Conservation (phyloP, 2,113 vertebrate genomes). For the Malaclemys terrapin region DNA sequence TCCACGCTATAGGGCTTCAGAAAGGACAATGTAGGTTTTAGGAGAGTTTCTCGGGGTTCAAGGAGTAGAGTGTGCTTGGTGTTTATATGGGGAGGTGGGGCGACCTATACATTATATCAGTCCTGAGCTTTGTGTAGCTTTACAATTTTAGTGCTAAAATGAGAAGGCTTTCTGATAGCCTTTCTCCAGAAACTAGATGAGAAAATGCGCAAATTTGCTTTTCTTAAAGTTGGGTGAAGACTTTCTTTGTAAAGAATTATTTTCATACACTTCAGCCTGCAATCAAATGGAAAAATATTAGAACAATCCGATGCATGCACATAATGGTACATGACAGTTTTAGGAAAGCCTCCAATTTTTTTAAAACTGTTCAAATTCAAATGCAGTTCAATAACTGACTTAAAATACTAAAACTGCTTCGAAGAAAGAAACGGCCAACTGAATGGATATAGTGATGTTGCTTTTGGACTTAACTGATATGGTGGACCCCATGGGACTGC, state of each 20-base stretch:
- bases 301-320: background rate
- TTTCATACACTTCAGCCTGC: background rate
- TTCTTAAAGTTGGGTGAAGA: background rate
- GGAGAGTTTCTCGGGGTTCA: background rate
- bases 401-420: background rate
- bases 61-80: background rate
- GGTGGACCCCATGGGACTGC: background rate
- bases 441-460: no score
- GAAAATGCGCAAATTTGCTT: background rate
- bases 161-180: background rate
- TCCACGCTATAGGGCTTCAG: background rate
- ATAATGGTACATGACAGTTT: background rate
- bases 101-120: background rate
- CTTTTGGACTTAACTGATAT: background rate
- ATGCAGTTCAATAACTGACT: background rate
- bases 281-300: background rate
- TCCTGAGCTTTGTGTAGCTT: accelerated
- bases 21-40: background rate
- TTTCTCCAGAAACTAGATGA: background rate
- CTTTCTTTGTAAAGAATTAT: background rate
- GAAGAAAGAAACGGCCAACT: background rate
- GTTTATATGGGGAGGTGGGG: background rate
- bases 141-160: background rate
- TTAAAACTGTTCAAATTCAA: background rate
- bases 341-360: background rate